Conservation (phyloP, 2,888 invertebrate genomes). For the Pocota personata region DNA sequence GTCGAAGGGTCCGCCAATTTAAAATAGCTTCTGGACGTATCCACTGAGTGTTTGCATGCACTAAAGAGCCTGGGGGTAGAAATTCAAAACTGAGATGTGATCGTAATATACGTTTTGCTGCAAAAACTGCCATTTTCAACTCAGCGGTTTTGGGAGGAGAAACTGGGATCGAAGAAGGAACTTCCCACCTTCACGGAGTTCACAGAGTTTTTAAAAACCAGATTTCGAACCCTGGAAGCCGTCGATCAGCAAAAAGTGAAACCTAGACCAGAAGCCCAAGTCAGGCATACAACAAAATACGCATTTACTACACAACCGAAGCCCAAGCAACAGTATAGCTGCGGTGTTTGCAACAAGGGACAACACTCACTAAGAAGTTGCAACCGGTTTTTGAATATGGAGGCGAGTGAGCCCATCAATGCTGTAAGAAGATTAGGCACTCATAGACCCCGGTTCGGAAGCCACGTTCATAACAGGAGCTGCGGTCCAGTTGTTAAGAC, state of each 20-base stretch:
- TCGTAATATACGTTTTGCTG: no score
- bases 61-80: no score
- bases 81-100: no score
- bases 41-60: no score
- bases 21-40: no score
- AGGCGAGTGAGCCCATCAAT: constrained; percentile 1
- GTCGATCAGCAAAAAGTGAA: no score
- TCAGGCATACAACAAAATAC: background rate
- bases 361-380: no score
- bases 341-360: constrained; percentile 11
- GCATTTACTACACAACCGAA: background rate
- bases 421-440: background rate
- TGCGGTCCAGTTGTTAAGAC: no score
- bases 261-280: background rate
- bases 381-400: no score
- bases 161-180: background rate
- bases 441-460: background rate
- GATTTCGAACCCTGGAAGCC: background rate
- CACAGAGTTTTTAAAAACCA: background rate
- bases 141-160: no score
- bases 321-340: background rate
- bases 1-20: no score
- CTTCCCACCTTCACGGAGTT: background rate
- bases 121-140: no score
- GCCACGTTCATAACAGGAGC: background rate